Evolutionary conservation across 2,888 invertebrate species (phyloP).

Genomic region (Epirrhoe tristata): DNA sequence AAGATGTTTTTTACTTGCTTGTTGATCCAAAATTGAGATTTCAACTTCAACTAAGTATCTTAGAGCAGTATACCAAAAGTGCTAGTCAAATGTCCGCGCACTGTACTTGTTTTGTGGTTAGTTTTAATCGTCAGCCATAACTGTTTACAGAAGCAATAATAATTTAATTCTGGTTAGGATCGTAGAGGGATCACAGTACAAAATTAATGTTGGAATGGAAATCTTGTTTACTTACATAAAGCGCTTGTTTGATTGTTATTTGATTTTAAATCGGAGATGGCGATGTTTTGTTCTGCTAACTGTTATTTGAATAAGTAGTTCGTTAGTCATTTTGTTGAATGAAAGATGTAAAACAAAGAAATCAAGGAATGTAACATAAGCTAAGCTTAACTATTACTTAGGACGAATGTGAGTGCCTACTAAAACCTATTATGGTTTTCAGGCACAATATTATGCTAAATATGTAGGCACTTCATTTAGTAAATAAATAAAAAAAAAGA

Average conservation of each 20-base stretch:
- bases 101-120: slow-evolving; percentile 66
- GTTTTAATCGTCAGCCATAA: slow-evolving; percentile 78
- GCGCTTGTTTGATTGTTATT: slow-evolving; percentile 59
- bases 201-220: slow-evolving; percentile 59
- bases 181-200: slow-evolving; percentile 68
- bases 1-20: no score
- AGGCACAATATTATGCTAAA: no score
- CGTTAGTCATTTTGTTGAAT: slow-evolving; percentile 1
- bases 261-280: slow-evolving; percentile 55
- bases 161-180: slow-evolving; percentile 74
- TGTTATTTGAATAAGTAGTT: slow-evolving; percentile 22
- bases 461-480: no score
- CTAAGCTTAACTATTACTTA: no score
- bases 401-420: no score
- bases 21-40: no score
- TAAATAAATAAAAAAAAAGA: no score
- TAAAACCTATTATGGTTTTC: no score
- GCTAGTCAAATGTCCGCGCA: neutral
- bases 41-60: no score
- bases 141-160: slow-evolving; percentile 80
- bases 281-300: slow-evolving; percentile 12
- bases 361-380: no score
- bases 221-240: slow-evolving; percentile 41
- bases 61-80: neutral
- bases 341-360: no score